Percentiles rank a stretch among this genome's conserved stretches.
These are phyloP conservation scores for Mercenaria mercenaria DNA, from an alignment of 1,140 invertebrate species.

Conservation along the genomic window DNA sequence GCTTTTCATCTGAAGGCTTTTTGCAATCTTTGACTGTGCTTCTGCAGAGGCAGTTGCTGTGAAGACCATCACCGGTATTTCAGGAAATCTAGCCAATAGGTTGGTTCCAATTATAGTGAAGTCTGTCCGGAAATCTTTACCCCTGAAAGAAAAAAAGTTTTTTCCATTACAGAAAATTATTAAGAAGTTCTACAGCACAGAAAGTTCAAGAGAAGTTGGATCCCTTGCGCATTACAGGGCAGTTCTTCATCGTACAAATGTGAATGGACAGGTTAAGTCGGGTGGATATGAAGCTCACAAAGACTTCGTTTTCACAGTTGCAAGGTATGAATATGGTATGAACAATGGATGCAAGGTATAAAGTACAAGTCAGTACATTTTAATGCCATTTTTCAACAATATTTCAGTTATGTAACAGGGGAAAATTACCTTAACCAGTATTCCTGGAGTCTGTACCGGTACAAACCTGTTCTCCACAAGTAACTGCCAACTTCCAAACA, in stretches of 20 bases:
- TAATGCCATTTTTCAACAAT: no score
- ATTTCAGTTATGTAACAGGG: no score
- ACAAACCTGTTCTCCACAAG: no score
- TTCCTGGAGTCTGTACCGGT: no score
- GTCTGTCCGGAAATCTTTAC: conserved; percentile 41
- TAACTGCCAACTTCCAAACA: no score
- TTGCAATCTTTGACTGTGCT: conserved; percentile 10
- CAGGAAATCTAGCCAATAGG: conserved; percentile 37
- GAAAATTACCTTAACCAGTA: no score
- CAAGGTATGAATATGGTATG: no score
- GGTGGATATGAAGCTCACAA: conserved; percentile 51
- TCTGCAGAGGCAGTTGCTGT: conserved; percentile 55
- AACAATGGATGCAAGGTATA: no score
- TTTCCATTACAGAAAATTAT: neutral
- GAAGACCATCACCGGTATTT: conserved; percentile 32
- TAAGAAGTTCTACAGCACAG: neutral
- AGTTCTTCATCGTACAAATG: conserved; percentile 44
- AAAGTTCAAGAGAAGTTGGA: conserved; percentile 25
- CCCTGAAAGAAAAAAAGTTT: conserved; percentile 58
- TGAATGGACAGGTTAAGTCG: conserved; percentile 45
- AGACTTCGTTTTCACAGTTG: conserved; percentile 37
- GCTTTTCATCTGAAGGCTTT: conserved; percentile 39
- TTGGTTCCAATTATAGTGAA: conserved; percentile 50
- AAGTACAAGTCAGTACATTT: no score
- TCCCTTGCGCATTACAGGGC: conserved; percentile 32